phyloP scores from a whole-genome alignment of 2,888 invertebrate species.

The Platycheirus albimanus region DNA sequence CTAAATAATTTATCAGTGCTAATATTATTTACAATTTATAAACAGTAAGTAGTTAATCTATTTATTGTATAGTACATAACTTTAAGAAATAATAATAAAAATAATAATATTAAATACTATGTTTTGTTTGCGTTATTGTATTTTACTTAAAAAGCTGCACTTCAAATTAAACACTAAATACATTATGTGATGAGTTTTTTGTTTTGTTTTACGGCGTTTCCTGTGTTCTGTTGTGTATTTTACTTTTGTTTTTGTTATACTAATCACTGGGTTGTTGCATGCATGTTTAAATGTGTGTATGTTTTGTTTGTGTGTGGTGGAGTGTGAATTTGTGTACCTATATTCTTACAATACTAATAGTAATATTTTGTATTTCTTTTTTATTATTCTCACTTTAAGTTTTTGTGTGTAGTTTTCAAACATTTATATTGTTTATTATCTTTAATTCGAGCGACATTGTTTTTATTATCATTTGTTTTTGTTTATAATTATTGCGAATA shows the following conservation, averaged over 20 bases:
- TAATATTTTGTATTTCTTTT: slow-evolving; percentile 25
- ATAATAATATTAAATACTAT: slow-evolving; percentile 63
- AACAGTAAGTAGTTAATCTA: slow-evolving; percentile 69
- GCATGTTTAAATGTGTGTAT: slow-evolving; percentile 20
- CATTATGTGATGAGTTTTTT: slow-evolving; percentile 65
- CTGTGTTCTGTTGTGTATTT: slow-evolving; percentile 3
- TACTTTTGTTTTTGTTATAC: slow-evolving; percentile 1
- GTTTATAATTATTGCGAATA: slow-evolving; percentile 44
- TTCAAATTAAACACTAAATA: slow-evolving; percentile 51
- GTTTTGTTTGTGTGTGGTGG: slow-evolving; percentile 9
- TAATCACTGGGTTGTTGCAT: slow-evolving; percentile 68
- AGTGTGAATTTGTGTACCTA: slow-evolving; percentile 31
- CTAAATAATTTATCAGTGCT: slow-evolving; percentile 75
- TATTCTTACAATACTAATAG: slow-evolving; percentile 64
- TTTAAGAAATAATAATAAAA: too few relatives aligned
- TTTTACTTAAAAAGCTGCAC: slow-evolving; percentile 60
- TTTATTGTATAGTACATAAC: slow-evolving; percentile 72
- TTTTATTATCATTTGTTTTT: neutral
- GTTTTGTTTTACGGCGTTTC: slow-evolving; percentile 20
- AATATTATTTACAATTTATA: slow-evolving; percentile 68
- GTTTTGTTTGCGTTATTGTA: slow-evolving; percentile 49
- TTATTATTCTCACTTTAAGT: too few relatives aligned
- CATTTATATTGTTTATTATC: slow-evolving; percentile 8
- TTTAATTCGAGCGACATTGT: slow-evolving; percentile 42
- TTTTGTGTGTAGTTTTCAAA: slow-evolving; percentile 27